Conservation (phyloP, 1,140 invertebrate genomes). For the Palaemon carinicauda region DNA sequence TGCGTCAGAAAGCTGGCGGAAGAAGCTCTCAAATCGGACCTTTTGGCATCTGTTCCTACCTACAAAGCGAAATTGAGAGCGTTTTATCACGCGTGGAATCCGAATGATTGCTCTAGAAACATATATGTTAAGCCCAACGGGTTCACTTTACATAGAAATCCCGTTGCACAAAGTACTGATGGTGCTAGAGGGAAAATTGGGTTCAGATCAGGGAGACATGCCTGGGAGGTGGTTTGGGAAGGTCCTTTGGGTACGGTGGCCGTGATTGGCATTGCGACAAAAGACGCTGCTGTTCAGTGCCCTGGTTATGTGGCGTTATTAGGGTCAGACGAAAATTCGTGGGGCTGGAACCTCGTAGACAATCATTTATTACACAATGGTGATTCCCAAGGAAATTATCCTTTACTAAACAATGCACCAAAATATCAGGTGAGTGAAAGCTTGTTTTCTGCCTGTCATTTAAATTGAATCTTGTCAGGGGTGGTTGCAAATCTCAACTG, state of each 20-base stretch:
- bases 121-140: slow-evolving; percentile 97
- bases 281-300: slow-evolving; percentile 86
- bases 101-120: slow-evolving; percentile 95
- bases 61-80: slow-evolving; percentile 95
- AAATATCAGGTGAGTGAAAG: slow-evolving; percentile 86
- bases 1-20: slow-evolving; percentile 87
- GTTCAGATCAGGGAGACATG: slow-evolving; percentile 91
- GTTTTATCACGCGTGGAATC: slow-evolving; percentile 96
- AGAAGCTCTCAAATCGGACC: slow-evolving; percentile 86
- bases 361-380: slow-evolving; percentile 97
- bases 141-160: slow-evolving; percentile 97
- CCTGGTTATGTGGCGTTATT: slow-evolving; percentile 94
- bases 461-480: not conserved
- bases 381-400: slow-evolving; percentile 94
- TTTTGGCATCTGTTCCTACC: slow-evolving; percentile 86
- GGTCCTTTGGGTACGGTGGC: slow-evolving; percentile 95
- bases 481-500: not conserved
- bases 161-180: slow-evolving; percentile 98
- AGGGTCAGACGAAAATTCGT: slow-evolving; percentile 95
- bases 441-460: not conserved
- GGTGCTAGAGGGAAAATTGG: slow-evolving; percentile 93
- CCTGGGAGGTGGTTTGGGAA: slow-evolving; percentile 99
- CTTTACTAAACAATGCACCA: slow-evolving; percentile 93
- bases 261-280: slow-evolving; percentile 94
- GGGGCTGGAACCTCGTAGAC: slow-evolving; percentile 99